A percentile compares a stretch with the other conserved stretches of the same genome.
Evolutionary conservation across 2,888 invertebrate genomes (phyloP).

Genomic region (Cetonia aurata): DNA sequence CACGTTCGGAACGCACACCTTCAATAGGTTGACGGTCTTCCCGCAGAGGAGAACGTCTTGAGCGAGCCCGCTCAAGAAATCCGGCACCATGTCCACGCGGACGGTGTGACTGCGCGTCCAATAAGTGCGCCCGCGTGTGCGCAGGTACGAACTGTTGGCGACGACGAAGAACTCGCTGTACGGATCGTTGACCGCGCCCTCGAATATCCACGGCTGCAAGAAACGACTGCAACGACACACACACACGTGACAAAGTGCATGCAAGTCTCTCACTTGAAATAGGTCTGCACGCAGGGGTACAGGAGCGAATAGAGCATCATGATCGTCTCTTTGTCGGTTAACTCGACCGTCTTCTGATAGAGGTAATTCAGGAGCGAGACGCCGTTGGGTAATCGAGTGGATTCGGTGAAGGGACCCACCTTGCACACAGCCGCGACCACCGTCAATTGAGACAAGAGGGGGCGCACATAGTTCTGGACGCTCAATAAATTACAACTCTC

Average conservation of each 20-base stretch:
- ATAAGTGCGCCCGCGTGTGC: conserved; percentile 74
- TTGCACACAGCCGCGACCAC: conserved; percentile 71
- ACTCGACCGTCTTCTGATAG: conserved; percentile 73
- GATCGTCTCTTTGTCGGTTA: conserved; percentile 71
- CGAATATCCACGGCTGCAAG: conserved; percentile 87
- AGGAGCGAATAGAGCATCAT: conserved; percentile 69
- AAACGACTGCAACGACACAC: conserved; percentile 67
- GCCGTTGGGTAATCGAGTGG: conserved; percentile 65
- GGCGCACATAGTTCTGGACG: conserved; percentile 65
- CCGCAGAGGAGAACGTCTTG: conserved; percentile 80
- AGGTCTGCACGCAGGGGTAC: conserved; percentile 64
- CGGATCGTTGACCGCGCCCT: conserved; percentile 84
- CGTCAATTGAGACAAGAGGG: conserved; percentile 69
- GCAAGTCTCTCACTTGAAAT: conserved; percentile 58
- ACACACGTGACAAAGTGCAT: conserved; percentile 18
- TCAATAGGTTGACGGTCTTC: conserved; percentile 79
- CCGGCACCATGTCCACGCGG: conserved; percentile 72
- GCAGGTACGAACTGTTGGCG: conserved; percentile 75
- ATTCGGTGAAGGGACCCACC: conserved; percentile 62
- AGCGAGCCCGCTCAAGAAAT: conserved; percentile 75
- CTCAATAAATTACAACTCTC: conserved; percentile 55
- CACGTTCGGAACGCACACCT: conserved; percentile 78
- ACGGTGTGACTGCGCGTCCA: conserved; percentile 77
- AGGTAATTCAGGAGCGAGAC: conserved; percentile 75
- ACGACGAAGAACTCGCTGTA: conserved; percentile 89